phyloP scores from a whole-genome alignment of 1,140 invertebrate species.

The Euglossa dilemma region DNA sequence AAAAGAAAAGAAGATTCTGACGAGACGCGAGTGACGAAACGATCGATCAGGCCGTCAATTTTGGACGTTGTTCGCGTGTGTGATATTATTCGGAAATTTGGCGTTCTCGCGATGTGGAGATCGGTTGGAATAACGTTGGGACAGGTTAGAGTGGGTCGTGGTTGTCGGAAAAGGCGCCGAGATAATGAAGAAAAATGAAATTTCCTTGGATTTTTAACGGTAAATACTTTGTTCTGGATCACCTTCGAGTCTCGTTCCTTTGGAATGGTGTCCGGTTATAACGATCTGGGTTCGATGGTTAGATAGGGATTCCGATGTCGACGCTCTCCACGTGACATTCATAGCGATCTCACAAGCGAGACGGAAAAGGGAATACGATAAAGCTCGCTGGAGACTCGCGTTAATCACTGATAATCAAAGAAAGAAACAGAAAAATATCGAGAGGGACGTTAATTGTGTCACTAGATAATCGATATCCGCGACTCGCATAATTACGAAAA shows the following conservation, averaged over 20 bases:
- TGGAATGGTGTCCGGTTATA: slow-evolving; percentile 4
- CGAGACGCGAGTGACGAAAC: not conserved
- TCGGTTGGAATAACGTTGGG: slow-evolving; percentile 3
- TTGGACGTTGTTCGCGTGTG: slow-evolving; percentile 24
- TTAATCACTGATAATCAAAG: slow-evolving; percentile 25
- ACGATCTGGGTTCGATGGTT: slow-evolving; percentile 10
- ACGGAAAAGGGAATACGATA: not conserved
- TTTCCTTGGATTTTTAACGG: not conserved
- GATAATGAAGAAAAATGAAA: not conserved
- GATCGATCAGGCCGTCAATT: not conserved
- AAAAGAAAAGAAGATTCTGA: not conserved
- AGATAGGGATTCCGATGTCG: not conserved
- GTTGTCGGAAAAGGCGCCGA: not conserved
- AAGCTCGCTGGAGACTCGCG: slow-evolving; percentile 2
- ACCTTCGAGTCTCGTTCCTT: slow-evolving; percentile 23
- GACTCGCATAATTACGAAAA: slow-evolving; percentile 57
- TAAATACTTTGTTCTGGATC: slow-evolving; percentile 12
- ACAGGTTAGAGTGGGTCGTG: not conserved
- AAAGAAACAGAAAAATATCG: slow-evolving; percentile 61
- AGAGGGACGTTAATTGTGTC: slow-evolving; percentile 45
- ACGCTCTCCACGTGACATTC: not conserved
- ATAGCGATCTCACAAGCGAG: not conserved
- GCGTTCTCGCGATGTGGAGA: not conserved
- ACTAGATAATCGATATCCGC: slow-evolving; percentile 59
- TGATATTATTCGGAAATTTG: slow-evolving; percentile 21